These are phyloP conservation scores for Venustaconcha ellipsiformis DNA, from an alignment of 1,140 invertebrate genomes.

Conservation along the genomic window DNA sequence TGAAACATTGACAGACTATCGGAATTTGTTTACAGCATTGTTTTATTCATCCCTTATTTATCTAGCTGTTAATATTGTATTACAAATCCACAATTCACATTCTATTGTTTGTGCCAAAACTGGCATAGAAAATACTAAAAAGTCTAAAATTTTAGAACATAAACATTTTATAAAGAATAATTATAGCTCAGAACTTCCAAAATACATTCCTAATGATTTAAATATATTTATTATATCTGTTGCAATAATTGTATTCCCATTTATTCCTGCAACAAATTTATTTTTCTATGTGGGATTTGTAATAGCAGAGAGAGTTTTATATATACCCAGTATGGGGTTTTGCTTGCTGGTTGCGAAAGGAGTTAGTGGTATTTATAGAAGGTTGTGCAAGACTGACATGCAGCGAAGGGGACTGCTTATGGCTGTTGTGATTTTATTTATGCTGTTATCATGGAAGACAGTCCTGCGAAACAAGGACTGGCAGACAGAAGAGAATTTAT, in stretches of 20 bases:
- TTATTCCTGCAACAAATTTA: slow-evolving; percentile 96
- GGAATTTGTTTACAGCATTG: slow-evolving; percentile 85
- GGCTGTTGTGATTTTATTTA: slow-evolving; percentile 73
- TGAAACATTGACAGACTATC: slow-evolving; percentile 80
- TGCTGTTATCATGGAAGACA: slow-evolving; percentile 81
- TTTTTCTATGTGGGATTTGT: slow-evolving; percentile 99
- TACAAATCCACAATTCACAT: slow-evolving; percentile 11
- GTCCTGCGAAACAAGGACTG: slow-evolving; percentile 89
- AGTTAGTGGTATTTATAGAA: slow-evolving; percentile 40
- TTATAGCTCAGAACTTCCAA: no score
- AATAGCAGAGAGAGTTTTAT: slow-evolving; percentile 93
- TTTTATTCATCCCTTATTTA: slow-evolving; percentile 77
- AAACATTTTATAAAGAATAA: no score
- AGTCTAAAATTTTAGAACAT: no score
- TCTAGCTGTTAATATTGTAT: slow-evolving; percentile 29
- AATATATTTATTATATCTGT: slow-evolving; percentile 68
- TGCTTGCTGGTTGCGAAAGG: slow-evolving; percentile 85
- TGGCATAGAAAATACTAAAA: neutral
- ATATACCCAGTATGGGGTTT: slow-evolving; percentile 98
- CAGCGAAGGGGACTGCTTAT: slow-evolving; percentile 35
- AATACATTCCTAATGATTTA: slow-evolving; percentile 1
- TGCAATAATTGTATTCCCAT: slow-evolving; percentile 88
- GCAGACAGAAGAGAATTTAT: slow-evolving; percentile 92
- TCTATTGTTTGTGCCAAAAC: slow-evolving; percentile 4
- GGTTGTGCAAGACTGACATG: slow-evolving; percentile 9